Evolutionary conservation across 2,797 vertebrate species (phyloP), one percentile per base, ranked within the genome.

Genomic region (Buceros bicornis): DNA sequence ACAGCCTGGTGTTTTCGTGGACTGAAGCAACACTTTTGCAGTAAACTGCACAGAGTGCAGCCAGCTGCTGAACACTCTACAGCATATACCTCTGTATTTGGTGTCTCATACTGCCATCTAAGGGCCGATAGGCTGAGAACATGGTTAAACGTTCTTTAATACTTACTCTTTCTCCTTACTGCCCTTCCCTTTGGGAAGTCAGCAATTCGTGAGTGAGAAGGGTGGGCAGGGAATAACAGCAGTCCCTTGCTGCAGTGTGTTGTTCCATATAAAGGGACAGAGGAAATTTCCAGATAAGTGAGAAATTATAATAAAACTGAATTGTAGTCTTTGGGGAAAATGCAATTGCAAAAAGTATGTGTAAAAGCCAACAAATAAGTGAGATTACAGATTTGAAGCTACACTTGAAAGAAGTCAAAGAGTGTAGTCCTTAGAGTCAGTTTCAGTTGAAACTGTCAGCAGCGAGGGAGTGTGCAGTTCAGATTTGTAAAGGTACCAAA

Each of bases 21-120:
- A 62, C 42, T 24, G 28, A 29, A 48, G 40, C 18, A 81, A 33
- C 15, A 33, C 16, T 35, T 82, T 18, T 28, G 7, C 29, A 25
- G 54, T 22, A 67, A 54, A 37, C 42, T 45, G 4, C 43, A 28
- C 16, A 25, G 33, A n/a, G 37, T 76, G 29, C 8, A 79, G 51
- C 7, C 15, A 35, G 24, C 11, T 54, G 24, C 43, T 25, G 8
- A 42, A n/a, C 10, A 2, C 13, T 47, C 81, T 43, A 29, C 5
- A 4, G 56, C 33, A 28, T 16, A 8, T 33, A 35, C 43, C 17
- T 90, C 42, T 80, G 0, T 70, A 92, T 96, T 93, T 87, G 25
- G 28, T 79, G 87, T 96, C 76, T 93, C 82, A 88, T 76, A 83
- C 95, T 93, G 96, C 96, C 95, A 91, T 90, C 87, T 96, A 96